These are phyloP conservation scores for Drosophila kohkoa DNA, from an alignment of 1,140 invertebrate genomes.

Conservation along the genomic window DNA sequence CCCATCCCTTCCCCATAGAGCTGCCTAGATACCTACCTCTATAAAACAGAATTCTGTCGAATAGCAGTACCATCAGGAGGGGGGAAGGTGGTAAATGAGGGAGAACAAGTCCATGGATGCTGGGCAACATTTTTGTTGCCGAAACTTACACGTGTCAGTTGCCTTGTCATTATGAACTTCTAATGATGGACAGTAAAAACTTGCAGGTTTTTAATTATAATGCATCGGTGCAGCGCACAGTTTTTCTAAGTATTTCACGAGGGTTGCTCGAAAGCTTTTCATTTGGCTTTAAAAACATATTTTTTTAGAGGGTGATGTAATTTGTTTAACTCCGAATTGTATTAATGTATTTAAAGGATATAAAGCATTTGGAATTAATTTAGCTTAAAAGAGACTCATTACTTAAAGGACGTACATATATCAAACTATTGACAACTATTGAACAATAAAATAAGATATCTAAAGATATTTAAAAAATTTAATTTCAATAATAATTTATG, in stretches of 20 bases:
- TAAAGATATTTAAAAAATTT: too few species aligned
- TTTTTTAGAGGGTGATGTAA: too few species aligned
- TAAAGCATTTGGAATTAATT: too few species aligned
- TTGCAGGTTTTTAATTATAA: conserved; percentile 69
- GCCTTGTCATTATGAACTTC: conserved; percentile 57
- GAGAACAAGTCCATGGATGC: conserved; percentile 44
- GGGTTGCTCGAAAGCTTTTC: background rate
- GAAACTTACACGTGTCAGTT: conserved; percentile 68
- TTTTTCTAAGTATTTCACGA: background rate
- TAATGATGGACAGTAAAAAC: conserved; percentile 57
- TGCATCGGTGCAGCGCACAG: conserved; percentile 16
- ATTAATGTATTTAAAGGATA: too few species aligned
- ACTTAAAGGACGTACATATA: too few species aligned
- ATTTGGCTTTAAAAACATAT: background rate
- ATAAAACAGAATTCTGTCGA: background rate
- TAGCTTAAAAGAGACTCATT: too few species aligned
- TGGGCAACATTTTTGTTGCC: conserved; percentile 37
- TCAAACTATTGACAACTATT: too few species aligned
- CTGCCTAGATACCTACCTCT: too few species aligned
- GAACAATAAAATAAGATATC: too few species aligned
- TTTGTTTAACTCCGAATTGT: too few species aligned
- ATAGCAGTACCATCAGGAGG: background rate
- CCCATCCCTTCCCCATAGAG: background rate
- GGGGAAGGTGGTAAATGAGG: background rate
- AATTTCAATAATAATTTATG: too few species aligned